Evolutionary conservation across 2,888 invertebrate genomes (phyloP).

Genomic region (Plusia festucae): DNA sequence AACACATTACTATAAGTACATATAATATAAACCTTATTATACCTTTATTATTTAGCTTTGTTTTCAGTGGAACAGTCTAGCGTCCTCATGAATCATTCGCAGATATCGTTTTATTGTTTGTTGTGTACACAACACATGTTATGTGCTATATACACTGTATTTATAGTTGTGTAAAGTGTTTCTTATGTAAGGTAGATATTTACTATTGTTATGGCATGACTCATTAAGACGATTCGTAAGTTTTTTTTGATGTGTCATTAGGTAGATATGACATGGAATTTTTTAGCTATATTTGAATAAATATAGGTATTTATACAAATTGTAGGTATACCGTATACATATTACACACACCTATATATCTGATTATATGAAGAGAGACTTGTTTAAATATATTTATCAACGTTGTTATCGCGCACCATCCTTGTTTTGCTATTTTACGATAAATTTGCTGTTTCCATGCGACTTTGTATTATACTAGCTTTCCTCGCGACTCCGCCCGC

Average conservation of each 20-base stretch:
- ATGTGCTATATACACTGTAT: conserved; percentile 14
- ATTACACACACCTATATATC: not conserved
- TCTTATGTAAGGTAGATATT: conserved; percentile 30
- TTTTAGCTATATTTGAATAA: not conserved
- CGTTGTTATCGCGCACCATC: not conserved
- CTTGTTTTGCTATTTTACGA: not conserved
- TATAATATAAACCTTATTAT: not conserved
- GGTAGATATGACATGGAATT: not conserved
- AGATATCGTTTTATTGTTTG: conserved; percentile 17
- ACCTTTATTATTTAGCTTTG: conserved; percentile 1
- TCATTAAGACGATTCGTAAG: not conserved
- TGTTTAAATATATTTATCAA: not conserved
- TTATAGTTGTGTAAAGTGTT: conserved; percentile 1
- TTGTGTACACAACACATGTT: conserved; percentile 26
- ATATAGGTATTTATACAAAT: not conserved
- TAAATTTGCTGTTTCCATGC: not conserved
- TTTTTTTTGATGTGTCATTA: not conserved
- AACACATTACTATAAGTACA: no score
- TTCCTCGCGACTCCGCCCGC: no score
- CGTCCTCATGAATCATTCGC: conserved; percentile 37
- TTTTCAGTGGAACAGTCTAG: conserved; percentile 35
- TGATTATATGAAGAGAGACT: not conserved
- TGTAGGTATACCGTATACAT: not conserved
- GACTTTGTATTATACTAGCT: conserved; percentile 6
- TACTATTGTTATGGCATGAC: conserved; percentile 14